Conservation (phyloP, 2,888 invertebrate genomes). For the Carterocephalus palaemon region DNA sequence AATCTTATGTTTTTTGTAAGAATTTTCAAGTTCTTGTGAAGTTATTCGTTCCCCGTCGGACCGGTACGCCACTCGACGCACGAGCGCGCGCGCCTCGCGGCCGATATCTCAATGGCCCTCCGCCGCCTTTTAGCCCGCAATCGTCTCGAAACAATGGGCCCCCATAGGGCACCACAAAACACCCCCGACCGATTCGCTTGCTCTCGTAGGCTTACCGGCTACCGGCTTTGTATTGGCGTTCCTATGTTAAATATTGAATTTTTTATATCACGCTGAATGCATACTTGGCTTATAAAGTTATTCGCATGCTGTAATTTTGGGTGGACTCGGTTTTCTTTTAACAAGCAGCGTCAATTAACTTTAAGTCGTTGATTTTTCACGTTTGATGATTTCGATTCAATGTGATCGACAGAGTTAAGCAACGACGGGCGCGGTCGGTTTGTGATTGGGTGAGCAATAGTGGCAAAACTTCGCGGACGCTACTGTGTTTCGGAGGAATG, state of each 20-base stretch:
- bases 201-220: constrained; percentile 15
- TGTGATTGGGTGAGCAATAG: too few species aligned
- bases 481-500: too few species aligned
- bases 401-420: too few species aligned
- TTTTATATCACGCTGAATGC: constrained; percentile 14
- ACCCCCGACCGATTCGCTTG: constrained; percentile 23
- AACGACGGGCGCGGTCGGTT: too few species aligned
- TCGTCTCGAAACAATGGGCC: constrained; percentile 35
- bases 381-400: too few species aligned
- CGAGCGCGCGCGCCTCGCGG: constrained; percentile 27
- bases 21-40: neutral
- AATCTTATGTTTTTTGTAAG: too few species aligned
- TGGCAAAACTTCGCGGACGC: too few species aligned
- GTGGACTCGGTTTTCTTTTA: neutral
- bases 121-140: constrained; percentile 34
- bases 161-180: constrained; percentile 25
- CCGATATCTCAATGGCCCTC: constrained; percentile 36
- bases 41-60: neutral
- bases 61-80: constrained; percentile 14
- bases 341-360: too few species aligned
- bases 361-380: too few species aligned
- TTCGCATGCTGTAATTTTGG: neutral
- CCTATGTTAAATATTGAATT: constrained; percentile 20
- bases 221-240: constrained; percentile 5
- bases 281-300: constrained; percentile 3